phyloP scores from a whole-genome alignment of 2,888 invertebrate species.

The Vanessa cardui region DNA sequence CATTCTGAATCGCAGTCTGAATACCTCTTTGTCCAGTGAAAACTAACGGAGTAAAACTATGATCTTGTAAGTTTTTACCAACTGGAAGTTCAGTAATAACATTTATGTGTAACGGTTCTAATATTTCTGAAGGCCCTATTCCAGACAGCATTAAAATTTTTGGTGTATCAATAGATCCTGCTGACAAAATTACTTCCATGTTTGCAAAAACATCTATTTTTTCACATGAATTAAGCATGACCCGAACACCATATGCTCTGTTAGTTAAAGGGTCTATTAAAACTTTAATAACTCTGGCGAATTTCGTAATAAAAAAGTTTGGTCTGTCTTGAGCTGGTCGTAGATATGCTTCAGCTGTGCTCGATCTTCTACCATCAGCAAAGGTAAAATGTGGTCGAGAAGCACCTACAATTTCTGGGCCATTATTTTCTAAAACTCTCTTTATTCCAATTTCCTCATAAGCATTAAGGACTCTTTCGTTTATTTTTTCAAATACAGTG shows the following conservation, averaged over 20 bases:
- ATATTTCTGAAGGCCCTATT: slow-evolving; percentile 60
- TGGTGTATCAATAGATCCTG: slow-evolving; percentile 65
- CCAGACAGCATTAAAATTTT: slow-evolving; percentile 71
- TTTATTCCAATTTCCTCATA: slow-evolving; percentile 52
- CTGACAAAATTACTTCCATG: slow-evolving; percentile 67
- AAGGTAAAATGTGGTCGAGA: slow-evolving; percentile 52
- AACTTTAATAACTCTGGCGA: slow-evolving; percentile 60
- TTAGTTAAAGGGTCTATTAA: slow-evolving; percentile 54
- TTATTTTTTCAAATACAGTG: slow-evolving; percentile 42
- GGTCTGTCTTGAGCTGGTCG: slow-evolving; percentile 51
- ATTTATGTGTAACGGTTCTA: slow-evolving; percentile 54
- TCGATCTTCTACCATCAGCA: slow-evolving; percentile 62
- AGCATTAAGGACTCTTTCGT: slow-evolving; percentile 46
- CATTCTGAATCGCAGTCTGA: slow-evolving; percentile 45
- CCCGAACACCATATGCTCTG: slow-evolving; percentile 59
- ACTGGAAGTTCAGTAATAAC: slow-evolving; percentile 64
- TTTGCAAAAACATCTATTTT: slow-evolving; percentile 54
- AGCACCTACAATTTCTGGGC: slow-evolving; percentile 48
- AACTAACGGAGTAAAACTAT: slow-evolving; percentile 53
- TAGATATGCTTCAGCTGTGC: slow-evolving; percentile 68
- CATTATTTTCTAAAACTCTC: slow-evolving; percentile 49
- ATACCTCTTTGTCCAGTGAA: slow-evolving; percentile 57
- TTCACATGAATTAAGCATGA: slow-evolving; percentile 49
- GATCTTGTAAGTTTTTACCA: slow-evolving; percentile 69
- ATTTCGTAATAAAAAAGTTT: slow-evolving; percentile 63